Conservation (phyloP, 2,113 vertebrate species). For the Barnardius zonarius region DNA sequence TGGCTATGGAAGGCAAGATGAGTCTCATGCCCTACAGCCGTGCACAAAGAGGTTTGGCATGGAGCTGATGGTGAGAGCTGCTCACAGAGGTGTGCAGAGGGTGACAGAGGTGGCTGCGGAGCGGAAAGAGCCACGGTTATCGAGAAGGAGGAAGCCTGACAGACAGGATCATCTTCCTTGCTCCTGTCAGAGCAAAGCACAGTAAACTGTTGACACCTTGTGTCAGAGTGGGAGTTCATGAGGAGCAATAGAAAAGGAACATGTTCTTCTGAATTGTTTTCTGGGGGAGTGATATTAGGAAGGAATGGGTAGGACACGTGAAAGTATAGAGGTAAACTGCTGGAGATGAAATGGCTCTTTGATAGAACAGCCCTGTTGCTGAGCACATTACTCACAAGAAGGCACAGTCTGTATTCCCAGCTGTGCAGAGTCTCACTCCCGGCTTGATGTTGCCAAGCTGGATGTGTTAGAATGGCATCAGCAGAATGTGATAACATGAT, state of each 20-base stretch:
- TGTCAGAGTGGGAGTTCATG: neutral
- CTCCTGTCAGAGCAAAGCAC: neutral
- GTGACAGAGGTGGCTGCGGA: neutral
- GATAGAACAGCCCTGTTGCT: neutral
- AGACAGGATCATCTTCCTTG: neutral
- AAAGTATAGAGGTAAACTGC: neutral
- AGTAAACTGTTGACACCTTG: neutral
- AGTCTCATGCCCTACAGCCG: neutral
- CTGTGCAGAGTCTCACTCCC: neutral
- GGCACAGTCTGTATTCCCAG: neutral
- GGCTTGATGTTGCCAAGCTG: neutral
- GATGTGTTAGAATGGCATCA: neutral
- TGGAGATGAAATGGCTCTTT: neutral
- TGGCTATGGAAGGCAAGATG: neutral
- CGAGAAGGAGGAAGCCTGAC: neutral
- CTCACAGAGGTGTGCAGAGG: neutral
- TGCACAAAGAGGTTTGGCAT: neutral
- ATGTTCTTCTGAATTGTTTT: neutral
- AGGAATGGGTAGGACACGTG: neutral
- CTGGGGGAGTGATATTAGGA: neutral
- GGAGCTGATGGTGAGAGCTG: accelerated
- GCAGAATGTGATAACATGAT: neutral
- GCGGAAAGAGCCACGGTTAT: neutral
- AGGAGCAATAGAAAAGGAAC: neutral
- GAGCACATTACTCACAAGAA: neutral